Conservation (phyloP, 2,113 vertebrate genomes). For the Falco punctatus region DNA sequence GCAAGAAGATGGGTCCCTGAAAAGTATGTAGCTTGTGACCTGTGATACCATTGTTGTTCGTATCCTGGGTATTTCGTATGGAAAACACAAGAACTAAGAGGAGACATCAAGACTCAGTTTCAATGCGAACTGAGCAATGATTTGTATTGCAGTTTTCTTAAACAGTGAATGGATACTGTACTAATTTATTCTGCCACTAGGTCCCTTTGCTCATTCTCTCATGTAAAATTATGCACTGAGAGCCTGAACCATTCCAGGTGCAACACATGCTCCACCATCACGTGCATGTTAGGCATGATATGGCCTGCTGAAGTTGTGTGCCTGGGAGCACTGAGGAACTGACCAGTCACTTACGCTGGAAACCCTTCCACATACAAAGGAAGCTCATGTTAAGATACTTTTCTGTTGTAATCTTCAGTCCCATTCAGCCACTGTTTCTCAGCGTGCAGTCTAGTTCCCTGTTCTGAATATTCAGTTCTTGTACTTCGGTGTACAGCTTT, state of each 20-base stretch:
- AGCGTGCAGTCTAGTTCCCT: background rate
- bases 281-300: fast-evolving
- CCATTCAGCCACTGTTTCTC: background rate
- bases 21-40: background rate
- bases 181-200: background rate
- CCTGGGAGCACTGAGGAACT: background rate
- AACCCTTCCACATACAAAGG: background rate
- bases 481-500: background rate
- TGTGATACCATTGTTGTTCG: fast-evolving
- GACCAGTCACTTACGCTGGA: background rate
- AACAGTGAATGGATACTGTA: background rate
- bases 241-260: background rate
- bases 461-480: background rate
- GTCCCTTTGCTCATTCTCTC: background rate
- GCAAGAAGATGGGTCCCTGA: background rate
- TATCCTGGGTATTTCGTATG: background rate
- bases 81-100: background rate
- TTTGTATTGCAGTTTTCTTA: background rate
- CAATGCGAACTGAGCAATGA: background rate
- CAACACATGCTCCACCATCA: background rate
- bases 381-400: background rate
- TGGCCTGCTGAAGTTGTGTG: background rate
- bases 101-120: background rate
- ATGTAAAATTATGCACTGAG: background rate
- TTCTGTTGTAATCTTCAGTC: background rate